Conservation (phyloP, 2,797 vertebrate genomes). For the Phrynocephalus guinanensis region DNA sequence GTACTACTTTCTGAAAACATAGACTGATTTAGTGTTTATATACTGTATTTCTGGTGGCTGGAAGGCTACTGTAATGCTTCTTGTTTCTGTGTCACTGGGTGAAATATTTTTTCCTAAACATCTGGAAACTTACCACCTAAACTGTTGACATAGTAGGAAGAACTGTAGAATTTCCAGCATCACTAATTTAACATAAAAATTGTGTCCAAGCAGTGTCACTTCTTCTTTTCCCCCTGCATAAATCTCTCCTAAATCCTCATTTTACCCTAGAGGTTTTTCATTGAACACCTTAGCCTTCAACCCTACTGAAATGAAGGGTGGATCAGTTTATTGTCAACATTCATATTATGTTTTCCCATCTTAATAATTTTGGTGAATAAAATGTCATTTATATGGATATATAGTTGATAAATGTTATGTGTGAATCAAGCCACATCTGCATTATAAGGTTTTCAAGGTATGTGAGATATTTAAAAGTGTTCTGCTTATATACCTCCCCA, state of each 20-base stretch:
- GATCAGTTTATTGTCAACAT: neutral
- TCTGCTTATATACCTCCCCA: too few relatives aligned
- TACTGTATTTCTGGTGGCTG: neutral
- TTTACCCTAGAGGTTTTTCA: neutral
- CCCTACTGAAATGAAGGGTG: neutral
- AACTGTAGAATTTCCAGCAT: neutral
- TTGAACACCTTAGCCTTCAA: neutral
- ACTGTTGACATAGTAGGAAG: neutral
- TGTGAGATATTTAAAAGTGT: too few relatives aligned
- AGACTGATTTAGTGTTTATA: neutral
- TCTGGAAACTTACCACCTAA: neutral
- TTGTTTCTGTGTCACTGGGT: neutral
- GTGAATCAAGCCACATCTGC: too few relatives aligned
- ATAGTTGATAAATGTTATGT: neutral
- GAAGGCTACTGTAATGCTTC: neutral
- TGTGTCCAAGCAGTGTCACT: neutral
- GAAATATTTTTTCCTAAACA: neutral
- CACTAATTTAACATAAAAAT: neutral
- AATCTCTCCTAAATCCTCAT: neutral
- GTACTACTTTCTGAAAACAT: neutral
- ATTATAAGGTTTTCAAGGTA: too few relatives aligned
- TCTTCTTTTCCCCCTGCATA: neutral
- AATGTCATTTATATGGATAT: neutral
- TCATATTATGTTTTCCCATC: neutral
- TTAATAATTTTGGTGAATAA: neutral